A percentile compares a stretch with the other conserved stretches of the same genome.
phyloP scores from a whole-genome alignment of 2,888 invertebrate genomes.

The Terebella lapidaria region DNA sequence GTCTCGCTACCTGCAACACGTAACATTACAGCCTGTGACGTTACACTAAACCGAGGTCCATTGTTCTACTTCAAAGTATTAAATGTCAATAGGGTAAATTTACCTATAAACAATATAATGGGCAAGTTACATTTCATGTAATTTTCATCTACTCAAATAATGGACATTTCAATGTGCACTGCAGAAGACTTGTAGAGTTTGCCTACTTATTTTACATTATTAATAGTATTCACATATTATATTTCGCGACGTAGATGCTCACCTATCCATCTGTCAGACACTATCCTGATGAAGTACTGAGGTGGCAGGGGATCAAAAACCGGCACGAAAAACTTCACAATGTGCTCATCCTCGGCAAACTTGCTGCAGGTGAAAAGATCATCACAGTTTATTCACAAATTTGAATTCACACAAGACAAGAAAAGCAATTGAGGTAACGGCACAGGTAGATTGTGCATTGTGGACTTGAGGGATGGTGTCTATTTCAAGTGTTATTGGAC shows the following conservation, averaged over 20 bases:
- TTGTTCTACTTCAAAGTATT: too few relatives aligned
- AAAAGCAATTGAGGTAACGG: too few relatives aligned
- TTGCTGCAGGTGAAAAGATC: conserved; percentile 61
- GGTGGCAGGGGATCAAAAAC: conserved; percentile 98
- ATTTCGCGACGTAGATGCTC: conserved; percentile 20
- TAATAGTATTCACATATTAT: background rate
- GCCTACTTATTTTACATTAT: background rate
- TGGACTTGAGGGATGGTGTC: too few relatives aligned
- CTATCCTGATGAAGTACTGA: conserved; percentile 81
- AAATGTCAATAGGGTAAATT: too few relatives aligned
- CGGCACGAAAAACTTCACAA: conserved; percentile 95
- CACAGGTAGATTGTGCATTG: too few relatives aligned
- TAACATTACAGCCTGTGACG: background rate
- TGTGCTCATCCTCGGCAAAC: conserved; percentile 89
- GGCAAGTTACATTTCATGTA: too few relatives aligned
- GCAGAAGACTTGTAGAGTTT: background rate
- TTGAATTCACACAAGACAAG: too few relatives aligned
- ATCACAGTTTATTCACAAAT: too few relatives aligned
- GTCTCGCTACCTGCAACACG: conserved; percentile 81
- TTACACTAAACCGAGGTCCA: too few relatives aligned
- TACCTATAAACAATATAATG: too few relatives aligned
- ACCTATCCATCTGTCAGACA: conserved; percentile 59
- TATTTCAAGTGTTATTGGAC: background rate
- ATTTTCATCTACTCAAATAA: too few relatives aligned
- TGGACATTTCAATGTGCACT: too few relatives aligned